A percentile compares a stretch with the other conserved stretches of the same genome.
Conservation (phyloP, 1,140 invertebrate genomes). For the Epicauta chinensis region DNA sequence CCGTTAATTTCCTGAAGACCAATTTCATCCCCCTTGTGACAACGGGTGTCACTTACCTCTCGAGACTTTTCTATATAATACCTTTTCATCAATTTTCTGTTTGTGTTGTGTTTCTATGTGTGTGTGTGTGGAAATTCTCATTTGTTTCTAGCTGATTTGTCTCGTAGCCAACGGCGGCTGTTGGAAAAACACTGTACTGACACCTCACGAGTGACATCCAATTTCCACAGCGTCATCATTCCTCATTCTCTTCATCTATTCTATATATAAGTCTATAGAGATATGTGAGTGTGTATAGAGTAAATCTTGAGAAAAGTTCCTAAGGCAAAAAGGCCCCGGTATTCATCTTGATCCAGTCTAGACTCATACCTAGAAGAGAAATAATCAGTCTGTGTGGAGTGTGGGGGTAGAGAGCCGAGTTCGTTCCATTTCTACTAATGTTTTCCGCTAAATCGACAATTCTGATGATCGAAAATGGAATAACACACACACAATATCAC, state of each 20-base stretch:
- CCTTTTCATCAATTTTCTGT: slow-evolving; percentile 36
- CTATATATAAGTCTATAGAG: no score
- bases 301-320: slow-evolving; percentile 28
- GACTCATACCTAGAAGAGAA: no score
- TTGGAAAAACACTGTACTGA: slow-evolving; percentile 42
- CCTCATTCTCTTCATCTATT: slow-evolving; percentile 23
- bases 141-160: slow-evolving; percentile 45
- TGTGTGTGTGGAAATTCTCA: slow-evolving; percentile 32
- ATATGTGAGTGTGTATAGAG: no score
- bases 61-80: slow-evolving; percentile 1
- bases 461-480: no score
- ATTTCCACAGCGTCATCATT: slow-evolving; percentile 43
- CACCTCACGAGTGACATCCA: slow-evolving; percentile 46
- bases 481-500: no score
- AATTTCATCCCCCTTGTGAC: no score
- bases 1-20: no score
- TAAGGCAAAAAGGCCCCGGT: slow-evolving; percentile 5
- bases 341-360: not conserved
- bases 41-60: no score
- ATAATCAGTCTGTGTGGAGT: no score
- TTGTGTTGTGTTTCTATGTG: not conserved
- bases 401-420: no score
- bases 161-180: slow-evolving; percentile 35
- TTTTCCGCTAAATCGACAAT: no score
- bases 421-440: no score